Conservation (phyloP, 2,888 invertebrate genomes). For the Myopa testacea region DNA sequence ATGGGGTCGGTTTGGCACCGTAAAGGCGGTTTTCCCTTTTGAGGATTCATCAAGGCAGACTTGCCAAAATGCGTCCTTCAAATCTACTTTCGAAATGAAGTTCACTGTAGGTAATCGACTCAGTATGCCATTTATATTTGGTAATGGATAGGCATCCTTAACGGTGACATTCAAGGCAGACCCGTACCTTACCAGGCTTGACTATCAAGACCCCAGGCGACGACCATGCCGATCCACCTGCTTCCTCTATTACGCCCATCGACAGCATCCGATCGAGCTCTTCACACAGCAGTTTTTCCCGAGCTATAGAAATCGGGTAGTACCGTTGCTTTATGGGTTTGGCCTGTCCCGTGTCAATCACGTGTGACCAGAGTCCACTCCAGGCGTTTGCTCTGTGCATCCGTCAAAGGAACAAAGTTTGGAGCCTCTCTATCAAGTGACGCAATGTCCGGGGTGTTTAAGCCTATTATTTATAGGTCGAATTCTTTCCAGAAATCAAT, state of each 20-base stretch:
- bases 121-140: constrained; percentile 23
- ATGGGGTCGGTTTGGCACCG: too few species aligned
- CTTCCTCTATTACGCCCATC: constrained; percentile 51
- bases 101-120: neutral
- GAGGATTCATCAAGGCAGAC: neutral
- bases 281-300: neutral
- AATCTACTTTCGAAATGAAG: neutral
- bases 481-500: too few species aligned
- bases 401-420: too few species aligned
- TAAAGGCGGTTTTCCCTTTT: neutral
- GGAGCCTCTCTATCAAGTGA: neutral
- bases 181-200: too few species aligned
- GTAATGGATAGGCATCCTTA: constrained; percentile 33
- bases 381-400: neutral
- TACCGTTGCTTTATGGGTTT: too few species aligned
- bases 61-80: neutral
- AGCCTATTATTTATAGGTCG: neutral
- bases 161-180: too few species aligned
- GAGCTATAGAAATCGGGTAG: too few species aligned
- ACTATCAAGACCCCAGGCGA: neutral
- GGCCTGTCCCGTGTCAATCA: too few species aligned
- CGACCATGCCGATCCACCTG: constrained; percentile 30
- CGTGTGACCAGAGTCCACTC: constrained; percentile 22
- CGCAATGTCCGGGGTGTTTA: neutral
- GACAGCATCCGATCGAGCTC: constrained; percentile 40